Percentiles rank a stretch among this genome's conserved stretches.
Conservation (phyloP, 2,797 vertebrate species). For the Pangasius macronema region DNA sequence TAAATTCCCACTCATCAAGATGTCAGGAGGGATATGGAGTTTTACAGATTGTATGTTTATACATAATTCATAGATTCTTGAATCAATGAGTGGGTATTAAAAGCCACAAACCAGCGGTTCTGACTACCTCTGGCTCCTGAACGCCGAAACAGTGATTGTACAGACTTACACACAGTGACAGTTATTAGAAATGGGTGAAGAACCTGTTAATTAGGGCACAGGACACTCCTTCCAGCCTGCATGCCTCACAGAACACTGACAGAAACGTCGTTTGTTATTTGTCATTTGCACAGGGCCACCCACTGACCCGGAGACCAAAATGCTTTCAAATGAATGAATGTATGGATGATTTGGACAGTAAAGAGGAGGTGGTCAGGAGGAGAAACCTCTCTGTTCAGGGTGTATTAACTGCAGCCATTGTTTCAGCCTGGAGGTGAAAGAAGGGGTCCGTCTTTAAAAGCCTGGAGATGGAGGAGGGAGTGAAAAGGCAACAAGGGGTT, state of each 20-base stretch:
- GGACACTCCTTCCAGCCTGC: slow-evolving; percentile 8
- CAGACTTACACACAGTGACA: slow-evolving; percentile 3
- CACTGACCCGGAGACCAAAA: slow-evolving; percentile 27
- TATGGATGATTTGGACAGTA: slow-evolving; percentile 11
- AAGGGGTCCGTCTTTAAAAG: slow-evolving; percentile 50
- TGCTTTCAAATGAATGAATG: neutral
- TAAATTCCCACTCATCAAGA: neutral
- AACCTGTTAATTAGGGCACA: neutral
- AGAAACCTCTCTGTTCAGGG: slow-evolving; percentile 20
- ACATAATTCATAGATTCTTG: neutral
- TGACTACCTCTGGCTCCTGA: neutral
- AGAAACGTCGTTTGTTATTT: slow-evolving; percentile 34
- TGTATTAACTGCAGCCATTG: slow-evolving; percentile 75
- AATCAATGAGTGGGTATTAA: neutral
- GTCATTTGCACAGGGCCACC: neutral
- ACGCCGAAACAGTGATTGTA: neutral
- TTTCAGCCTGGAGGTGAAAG: slow-evolving; percentile 71
- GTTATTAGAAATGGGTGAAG: neutral
- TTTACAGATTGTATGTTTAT: neutral
- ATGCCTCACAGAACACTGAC: slow-evolving; percentile 21
- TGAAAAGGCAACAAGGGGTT: slow-evolving; percentile 37
- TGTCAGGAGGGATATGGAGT: neutral
- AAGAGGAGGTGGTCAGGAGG: neutral
- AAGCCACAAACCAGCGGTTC: neutral
- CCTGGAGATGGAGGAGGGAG: slow-evolving; percentile 52